These are phyloP conservation scores for Ciconia boyciana DNA, from an alignment of 2,113 vertebrate genomes.

Conservation along the genomic window DNA sequence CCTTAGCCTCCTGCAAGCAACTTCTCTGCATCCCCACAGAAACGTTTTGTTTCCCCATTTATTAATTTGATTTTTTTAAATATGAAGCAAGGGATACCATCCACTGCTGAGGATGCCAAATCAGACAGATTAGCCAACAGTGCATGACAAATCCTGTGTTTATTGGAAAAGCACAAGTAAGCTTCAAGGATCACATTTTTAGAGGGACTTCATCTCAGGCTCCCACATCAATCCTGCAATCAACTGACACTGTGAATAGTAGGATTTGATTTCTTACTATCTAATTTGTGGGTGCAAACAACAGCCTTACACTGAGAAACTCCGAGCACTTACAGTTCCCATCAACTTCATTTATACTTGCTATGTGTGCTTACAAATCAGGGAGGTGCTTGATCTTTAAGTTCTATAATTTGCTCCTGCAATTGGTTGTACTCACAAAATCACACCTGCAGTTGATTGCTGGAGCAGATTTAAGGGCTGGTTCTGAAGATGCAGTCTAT, in stretches of 20 bases:
- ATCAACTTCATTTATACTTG: conserved; percentile 10
- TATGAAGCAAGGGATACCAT: background rate
- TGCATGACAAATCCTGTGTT: background rate
- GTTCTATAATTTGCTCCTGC: conserved; percentile 53
- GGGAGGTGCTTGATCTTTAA: background rate
- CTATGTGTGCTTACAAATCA: conserved; percentile 47
- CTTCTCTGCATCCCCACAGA: background rate
- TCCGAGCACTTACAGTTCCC: background rate
- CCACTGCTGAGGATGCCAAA: background rate
- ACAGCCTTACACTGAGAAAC: background rate
- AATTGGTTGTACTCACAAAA: conserved; percentile 46
- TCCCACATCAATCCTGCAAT: conserved; percentile 27
- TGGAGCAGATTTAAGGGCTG: conserved; percentile 24
- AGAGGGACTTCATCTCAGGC: background rate
- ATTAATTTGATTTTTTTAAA: background rate
- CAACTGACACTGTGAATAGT: background rate
- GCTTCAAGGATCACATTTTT: background rate
- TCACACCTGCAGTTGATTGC: conserved; percentile 57
- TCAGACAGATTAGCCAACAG: background rate
- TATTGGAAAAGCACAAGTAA: background rate
- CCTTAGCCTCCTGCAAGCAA: background rate
- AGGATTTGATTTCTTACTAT: conserved; percentile 32
- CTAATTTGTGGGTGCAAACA: conserved; percentile 52
- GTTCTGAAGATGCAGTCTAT: background rate
- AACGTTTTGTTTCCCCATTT: background rate